These are phyloP conservation scores for Florisuga fusca DNA, from an alignment of 2,797 vertebrate species.

Conservation along the genomic window DNA sequence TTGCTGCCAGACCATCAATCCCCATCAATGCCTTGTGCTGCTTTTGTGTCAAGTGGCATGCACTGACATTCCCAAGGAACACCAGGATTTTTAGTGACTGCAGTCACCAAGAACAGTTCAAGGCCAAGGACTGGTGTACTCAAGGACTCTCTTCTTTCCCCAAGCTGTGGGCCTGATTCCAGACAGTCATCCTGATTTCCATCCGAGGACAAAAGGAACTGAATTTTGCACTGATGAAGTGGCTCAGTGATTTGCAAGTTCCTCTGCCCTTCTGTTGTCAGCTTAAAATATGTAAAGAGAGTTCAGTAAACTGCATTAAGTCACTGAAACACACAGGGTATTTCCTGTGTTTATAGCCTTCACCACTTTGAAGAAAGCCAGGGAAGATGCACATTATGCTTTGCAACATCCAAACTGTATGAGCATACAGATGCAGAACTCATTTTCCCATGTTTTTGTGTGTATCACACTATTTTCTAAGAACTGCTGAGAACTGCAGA, in stretches of 20 bases:
- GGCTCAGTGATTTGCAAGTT: neutral
- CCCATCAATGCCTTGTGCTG: fast-evolving
- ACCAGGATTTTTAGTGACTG: neutral
- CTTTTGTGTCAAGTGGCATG: neutral
- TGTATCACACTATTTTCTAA: neutral
- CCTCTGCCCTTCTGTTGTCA: no score
- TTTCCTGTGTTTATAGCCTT: neutral
- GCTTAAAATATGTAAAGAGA: neutral
- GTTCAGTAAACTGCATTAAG: neutral
- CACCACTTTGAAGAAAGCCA: neutral
- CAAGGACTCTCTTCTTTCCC: neutral
- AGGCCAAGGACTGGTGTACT: neutral
- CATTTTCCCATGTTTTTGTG: neutral
- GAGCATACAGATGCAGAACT: neutral
- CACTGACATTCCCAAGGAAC: neutral
- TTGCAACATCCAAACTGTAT: neutral
- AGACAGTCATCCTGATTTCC: neutral
- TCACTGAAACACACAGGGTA: neutral
- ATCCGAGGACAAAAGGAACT: neutral
- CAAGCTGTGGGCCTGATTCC: no score
- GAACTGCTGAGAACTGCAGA: neutral
- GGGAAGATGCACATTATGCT: neutral
- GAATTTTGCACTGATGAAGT: neutral
- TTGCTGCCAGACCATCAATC: neutral
- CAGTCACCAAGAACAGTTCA: neutral